phyloP scores from a whole-genome alignment of 2,797 vertebrate species.

The Gastrophryne carolinensis region DNA sequence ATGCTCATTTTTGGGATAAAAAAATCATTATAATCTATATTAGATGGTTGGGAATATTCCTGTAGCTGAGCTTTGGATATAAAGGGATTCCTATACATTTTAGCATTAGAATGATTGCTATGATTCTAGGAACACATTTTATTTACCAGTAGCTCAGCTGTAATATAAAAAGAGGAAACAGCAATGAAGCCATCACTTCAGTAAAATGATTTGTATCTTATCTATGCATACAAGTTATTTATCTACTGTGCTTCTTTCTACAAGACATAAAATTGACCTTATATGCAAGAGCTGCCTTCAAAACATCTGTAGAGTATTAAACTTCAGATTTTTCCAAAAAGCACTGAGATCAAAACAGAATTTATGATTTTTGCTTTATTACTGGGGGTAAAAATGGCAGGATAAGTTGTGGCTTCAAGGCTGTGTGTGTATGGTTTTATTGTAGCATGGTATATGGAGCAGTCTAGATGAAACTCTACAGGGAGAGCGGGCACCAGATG shows the following conservation, averaged over 20 bases:
- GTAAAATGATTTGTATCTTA: background rate
- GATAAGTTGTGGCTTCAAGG: background rate
- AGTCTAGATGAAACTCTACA: background rate
- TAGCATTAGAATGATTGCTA: too few species aligned
- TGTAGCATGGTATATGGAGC: background rate
- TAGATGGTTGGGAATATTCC: too few species aligned
- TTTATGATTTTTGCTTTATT: background rate
- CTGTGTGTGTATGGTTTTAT: background rate
- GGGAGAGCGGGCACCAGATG: slow-evolving; percentile 3
- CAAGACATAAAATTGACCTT: background rate
- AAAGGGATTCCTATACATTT: too few species aligned
- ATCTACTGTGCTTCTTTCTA: background rate
- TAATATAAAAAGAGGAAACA: background rate
- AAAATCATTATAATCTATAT: too few species aligned
- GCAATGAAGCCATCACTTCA: background rate
- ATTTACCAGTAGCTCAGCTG: background rate
- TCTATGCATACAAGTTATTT: background rate
- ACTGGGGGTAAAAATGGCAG: background rate
- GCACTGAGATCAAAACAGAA: background rate
- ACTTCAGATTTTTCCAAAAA: background rate
- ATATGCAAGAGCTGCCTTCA: background rate
- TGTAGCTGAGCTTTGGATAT: too few species aligned
- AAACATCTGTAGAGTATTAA: slow-evolving; percentile 1
- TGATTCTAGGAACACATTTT: background rate
- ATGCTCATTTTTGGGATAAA: too few species aligned